phyloP scores from a whole-genome alignment of 2,888 invertebrate genomes.

The Morpho achilles region DNA sequence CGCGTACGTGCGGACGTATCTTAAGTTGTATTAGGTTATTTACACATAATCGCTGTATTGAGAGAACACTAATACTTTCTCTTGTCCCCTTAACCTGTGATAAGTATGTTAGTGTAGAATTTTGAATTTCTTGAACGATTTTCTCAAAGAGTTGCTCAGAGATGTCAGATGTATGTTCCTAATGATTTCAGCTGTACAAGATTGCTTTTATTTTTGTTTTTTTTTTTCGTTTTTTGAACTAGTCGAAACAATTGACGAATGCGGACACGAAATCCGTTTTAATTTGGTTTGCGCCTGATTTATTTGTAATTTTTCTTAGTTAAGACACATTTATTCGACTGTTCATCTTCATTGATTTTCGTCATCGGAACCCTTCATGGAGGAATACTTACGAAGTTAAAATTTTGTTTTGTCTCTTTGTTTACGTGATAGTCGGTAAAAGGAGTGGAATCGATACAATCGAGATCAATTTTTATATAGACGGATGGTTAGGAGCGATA shows the following conservation, averaged over 20 bases:
- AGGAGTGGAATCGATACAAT: slow-evolving; percentile 29
- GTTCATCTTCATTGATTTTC: slow-evolving; percentile 3
- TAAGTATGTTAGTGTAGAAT: slow-evolving; percentile 75
- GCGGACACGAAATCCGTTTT: slow-evolving; percentile 36
- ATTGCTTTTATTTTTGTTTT: slow-evolving; percentile 42
- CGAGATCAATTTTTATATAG: slow-evolving; percentile 36
- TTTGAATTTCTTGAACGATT: slow-evolving; percentile 65
- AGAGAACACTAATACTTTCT: slow-evolving; percentile 77
- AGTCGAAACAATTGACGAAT: slow-evolving; percentile 47
- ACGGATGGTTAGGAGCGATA: slow-evolving; percentile 41
- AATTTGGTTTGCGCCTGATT: slow-evolving; percentile 52
- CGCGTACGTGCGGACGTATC: slow-evolving; percentile 51
- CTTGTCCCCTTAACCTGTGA: slow-evolving; percentile 79
- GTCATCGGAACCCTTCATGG: slow-evolving; percentile 22
- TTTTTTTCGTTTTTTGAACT: slow-evolving; percentile 55
- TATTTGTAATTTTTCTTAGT: slow-evolving; percentile 46
- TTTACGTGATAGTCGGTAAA: slow-evolving; percentile 27
- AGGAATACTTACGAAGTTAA: slow-evolving; percentile 27
- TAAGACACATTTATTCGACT: slow-evolving; percentile 31
- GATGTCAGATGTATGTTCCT: slow-evolving; percentile 70
- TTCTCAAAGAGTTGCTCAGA: slow-evolving; percentile 68
- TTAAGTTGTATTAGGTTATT: slow-evolving; percentile 71
- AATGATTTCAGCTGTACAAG: slow-evolving; percentile 67
- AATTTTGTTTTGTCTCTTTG: slow-evolving; percentile 25
- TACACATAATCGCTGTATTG: slow-evolving; percentile 63